Percentiles rank a stretch among this genome's conserved stretches.
phyloP scores from a whole-genome alignment of 2,113 vertebrate genomes.

The Indicator indicator region DNA sequence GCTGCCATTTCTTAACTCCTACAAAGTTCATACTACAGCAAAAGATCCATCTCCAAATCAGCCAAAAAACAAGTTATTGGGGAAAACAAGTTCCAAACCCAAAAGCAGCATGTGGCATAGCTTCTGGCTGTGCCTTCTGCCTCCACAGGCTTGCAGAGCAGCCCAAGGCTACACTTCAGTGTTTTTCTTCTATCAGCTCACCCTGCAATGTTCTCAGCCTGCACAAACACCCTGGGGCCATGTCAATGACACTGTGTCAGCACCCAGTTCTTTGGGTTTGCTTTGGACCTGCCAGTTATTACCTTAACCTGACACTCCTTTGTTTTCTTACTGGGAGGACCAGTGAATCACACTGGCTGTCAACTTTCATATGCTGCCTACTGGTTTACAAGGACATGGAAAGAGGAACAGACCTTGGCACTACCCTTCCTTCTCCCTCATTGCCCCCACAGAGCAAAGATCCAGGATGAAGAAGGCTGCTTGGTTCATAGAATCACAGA shows the following conservation, averaged over 20 bases:
- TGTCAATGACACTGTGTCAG: conserved; percentile 15
- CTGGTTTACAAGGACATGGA: neutral
- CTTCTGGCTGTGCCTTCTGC: neutral
- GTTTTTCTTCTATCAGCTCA: neutral
- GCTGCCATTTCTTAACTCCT: neutral
- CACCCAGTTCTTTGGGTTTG: conserved; percentile 46
- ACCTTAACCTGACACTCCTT: conserved; percentile 55
- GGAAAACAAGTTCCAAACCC: neutral
- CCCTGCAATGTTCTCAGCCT: conserved; percentile 3
- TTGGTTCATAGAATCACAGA: too few species aligned
- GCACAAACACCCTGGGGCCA: neutral
- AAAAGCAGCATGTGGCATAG: neutral
- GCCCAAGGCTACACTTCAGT: neutral
- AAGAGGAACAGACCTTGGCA: neutral
- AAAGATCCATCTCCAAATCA: neutral
- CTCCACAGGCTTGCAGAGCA: neutral
- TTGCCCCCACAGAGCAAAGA: neutral
- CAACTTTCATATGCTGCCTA: neutral
- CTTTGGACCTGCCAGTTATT: conserved; percentile 32
- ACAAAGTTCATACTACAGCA: neutral
- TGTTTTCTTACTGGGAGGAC: conserved; percentile 62
- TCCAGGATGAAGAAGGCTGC: neutral
- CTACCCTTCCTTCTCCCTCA: neutral
- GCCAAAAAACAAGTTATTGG: neutral
- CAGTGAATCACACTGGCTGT: conserved; percentile 11